A percentile compares a stretch with the other conserved stretches of the same genome.
phyloP scores from a whole-genome alignment of 2,113 vertebrate species.

The Cryptotis parvus region DNA sequence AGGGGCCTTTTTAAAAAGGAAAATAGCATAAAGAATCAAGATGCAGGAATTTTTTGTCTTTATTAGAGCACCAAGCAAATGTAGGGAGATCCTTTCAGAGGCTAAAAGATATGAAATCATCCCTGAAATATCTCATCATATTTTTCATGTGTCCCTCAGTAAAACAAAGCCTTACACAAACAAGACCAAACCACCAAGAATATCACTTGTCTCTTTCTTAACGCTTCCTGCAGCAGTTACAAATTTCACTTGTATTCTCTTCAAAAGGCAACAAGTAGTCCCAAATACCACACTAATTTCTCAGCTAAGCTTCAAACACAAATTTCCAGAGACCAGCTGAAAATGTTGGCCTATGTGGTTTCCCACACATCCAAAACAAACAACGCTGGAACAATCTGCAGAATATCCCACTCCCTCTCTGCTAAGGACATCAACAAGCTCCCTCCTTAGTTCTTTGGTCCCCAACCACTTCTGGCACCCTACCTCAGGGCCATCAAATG shows the following conservation, averaged over 20 bases:
- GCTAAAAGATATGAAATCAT: not conserved
- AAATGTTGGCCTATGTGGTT: not conserved
- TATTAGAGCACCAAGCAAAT: not conserved
- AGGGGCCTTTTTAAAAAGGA: not conserved
- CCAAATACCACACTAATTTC: not conserved
- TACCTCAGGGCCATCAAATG: not conserved
- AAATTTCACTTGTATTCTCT: not conserved
- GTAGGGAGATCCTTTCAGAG: not conserved
- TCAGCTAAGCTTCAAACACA: not conserved
- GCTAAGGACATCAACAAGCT: not conserved
- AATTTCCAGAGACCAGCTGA: not conserved
- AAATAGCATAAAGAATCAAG: slow-evolving; percentile 39
- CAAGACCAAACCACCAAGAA: not conserved
- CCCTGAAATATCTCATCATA: not conserved
- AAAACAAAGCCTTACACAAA: not conserved
- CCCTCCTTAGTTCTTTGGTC: not conserved
- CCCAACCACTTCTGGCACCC: not conserved
- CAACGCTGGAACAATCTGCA: not conserved
- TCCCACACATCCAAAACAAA: not conserved
- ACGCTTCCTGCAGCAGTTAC: not conserved
- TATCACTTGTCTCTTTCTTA: not conserved
- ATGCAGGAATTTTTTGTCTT: not conserved
- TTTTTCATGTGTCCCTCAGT: not conserved
- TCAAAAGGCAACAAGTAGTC: not conserved
- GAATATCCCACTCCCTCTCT: not conserved